A percentile compares a stretch with the other conserved stretches of the same genome.
Evolutionary conservation across 1,140 invertebrate genomes (phyloP).

Genomic region (Leptestheria dahalacensis): DNA sequence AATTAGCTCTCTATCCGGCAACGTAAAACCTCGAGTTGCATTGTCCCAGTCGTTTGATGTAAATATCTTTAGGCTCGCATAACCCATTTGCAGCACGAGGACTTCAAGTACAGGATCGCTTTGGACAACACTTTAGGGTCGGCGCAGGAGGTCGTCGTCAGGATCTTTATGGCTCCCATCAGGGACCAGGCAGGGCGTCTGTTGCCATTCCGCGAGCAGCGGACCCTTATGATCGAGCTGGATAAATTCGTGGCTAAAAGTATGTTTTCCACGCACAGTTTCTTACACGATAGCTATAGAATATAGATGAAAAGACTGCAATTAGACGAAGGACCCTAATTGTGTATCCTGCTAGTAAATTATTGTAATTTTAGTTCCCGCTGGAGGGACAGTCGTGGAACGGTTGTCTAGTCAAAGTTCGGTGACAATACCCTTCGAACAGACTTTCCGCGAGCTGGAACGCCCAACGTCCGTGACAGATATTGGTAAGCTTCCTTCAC

Average conservation of each 20-base stretch:
- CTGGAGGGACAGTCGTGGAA: constrained; percentile 46
- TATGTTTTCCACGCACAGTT: constrained; percentile 35
- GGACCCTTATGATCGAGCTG: constrained; percentile 54
- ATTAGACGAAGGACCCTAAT: no score
- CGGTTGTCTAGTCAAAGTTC: constrained; percentile 48
- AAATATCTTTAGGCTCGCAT: constrained; percentile 36
- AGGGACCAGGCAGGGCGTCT: constrained; percentile 46
- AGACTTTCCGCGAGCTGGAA: constrained; percentile 37
- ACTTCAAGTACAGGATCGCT: constrained; percentile 40
- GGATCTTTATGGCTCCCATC: constrained; percentile 59
- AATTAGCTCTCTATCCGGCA: not conserved
- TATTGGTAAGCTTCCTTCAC: constrained; percentile 18
- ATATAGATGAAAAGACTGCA: no score
- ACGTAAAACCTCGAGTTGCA: no score
- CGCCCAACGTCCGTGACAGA: not conserved
- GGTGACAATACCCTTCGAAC: constrained; percentile 41
- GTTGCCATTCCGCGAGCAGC: constrained; percentile 45
- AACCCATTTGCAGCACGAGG: constrained; percentile 55
- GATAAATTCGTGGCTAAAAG: constrained; percentile 51
- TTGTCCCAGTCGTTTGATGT: no score
- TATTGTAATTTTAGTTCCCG: constrained; percentile 30
- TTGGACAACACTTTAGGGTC: constrained; percentile 40
- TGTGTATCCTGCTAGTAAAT: no score
- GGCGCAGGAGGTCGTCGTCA: constrained; percentile 44
- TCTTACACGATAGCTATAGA: no score